Conservation (phyloP, 2,797 vertebrate genomes). For the Cichlasoma orientale region DNA sequence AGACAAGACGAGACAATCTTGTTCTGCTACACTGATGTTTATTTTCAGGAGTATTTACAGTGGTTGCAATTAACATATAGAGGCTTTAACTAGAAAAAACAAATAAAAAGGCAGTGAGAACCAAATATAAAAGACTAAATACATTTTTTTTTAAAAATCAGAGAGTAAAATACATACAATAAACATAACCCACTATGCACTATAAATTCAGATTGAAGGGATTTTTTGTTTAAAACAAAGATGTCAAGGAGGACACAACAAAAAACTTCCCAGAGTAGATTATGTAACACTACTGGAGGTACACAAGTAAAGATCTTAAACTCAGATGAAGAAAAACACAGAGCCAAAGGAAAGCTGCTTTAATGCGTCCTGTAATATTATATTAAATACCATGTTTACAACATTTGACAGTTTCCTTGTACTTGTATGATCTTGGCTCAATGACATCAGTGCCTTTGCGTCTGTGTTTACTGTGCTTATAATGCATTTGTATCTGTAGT, state of each 20-base stretch:
- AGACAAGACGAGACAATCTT: neutral
- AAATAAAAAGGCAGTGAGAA: neutral
- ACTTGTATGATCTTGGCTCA: neutral
- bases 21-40: slow-evolving; percentile 22
- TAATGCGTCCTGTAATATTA: neutral
- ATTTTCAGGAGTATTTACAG: slow-evolving; percentile 19
- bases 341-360: neutral
- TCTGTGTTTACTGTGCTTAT: neutral
- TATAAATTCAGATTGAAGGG: neutral
- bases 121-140: neutral
- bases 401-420: neutral
- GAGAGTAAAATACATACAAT: neutral
- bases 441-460: neutral
- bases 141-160: neutral
- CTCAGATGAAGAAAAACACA: neutral
- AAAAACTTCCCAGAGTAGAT: neutral
- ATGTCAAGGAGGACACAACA: too few relatives aligned
- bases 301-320: neutral
- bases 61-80: neutral
- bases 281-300: neutral
- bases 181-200: neutral
- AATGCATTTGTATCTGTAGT: neutral
- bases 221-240: neutral
- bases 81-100: neutral
- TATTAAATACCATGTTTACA: neutral